Conservation (phyloP, 2,888 invertebrate species). For the Nemoura dubitans region DNA sequence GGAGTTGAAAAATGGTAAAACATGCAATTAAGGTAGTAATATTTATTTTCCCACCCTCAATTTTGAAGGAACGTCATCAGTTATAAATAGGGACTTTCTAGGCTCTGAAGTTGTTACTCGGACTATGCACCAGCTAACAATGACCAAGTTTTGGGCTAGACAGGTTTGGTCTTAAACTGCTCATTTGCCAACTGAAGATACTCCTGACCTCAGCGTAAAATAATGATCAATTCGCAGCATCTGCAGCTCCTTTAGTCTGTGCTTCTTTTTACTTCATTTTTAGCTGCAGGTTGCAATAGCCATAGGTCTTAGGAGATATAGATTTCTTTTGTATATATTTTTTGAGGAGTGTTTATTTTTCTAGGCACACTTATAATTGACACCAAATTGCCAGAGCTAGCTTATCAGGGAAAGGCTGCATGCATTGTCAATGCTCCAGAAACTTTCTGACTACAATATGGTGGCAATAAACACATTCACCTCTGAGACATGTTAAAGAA, state of each 20-base stretch:
- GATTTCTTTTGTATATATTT: background rate
- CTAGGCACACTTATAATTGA: background rate
- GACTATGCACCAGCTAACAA: background rate
- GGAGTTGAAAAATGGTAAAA: too few species aligned
- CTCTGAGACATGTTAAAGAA: too few species aligned
- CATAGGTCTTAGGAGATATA: background rate
- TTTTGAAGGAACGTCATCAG: background rate
- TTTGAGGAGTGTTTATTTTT: slow-evolving; percentile 2
- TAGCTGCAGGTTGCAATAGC: background rate
- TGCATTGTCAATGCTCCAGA: background rate
- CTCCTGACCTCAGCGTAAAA: background rate
- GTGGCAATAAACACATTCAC: background rate
- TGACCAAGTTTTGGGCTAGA: background rate
- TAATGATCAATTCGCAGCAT: background rate
- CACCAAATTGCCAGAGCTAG: background rate
- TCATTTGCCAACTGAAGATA: background rate
- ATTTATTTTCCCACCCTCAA: background rate
- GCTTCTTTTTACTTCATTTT: background rate
- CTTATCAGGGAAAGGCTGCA: background rate
- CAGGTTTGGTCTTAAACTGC: background rate
- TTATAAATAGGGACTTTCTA: background rate
- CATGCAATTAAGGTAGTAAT: too few species aligned
- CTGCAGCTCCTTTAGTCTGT: background rate
- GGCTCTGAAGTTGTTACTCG: background rate
- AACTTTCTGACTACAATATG: background rate